Base-by-base conservation (phyloP, 1,140 invertebrate genomes). In the Nymphalis io region DNA sequence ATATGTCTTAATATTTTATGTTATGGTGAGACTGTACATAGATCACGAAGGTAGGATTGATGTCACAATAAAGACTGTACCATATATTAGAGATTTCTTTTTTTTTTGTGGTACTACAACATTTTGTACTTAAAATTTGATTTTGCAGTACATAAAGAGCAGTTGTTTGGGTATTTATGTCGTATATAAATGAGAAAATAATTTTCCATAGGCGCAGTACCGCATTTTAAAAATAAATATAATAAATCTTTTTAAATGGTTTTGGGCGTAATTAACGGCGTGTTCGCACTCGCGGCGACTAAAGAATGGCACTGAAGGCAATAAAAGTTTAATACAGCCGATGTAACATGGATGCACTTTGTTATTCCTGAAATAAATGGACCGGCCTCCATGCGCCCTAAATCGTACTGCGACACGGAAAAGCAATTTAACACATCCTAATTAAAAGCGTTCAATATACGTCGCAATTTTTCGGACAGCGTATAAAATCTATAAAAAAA, bases 211-310 rank as follows among this genome's bases (percentile, higher is more conserved):
- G 48, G 18, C 60, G 46, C 44, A 39, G 46, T 53, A 60, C 18
- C 38, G 33, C 46, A 51, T 18, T 53, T 63, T 53, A 63, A 64
- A 55, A 64, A 64, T 64, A 80, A 82, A 82, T 75, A 78, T 79
- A 84, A 87, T 89, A 89, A 87, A 89, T 88, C 83, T 82, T 68
- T 77, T 75, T 81, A 80, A 88, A 87, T 82, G 80, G 81, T 84
- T 85, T 82, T 73, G 76, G 78, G 60, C 63, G 82, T 84, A 88
- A 89, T 89, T 88, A 89, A 88, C 85, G 83, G 76, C 74, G 51
- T 82, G 81, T 82, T 79, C 83, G 79, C 78, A 80, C 76, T 74
- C 76, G 79, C 79, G 69, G 63, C 73, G 72, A 71, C 80, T 80
- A 71, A 83, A 81, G 82, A 81, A 88, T 85, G 82, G 83, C 74